phyloP scores from a whole-genome alignment of 1,140 invertebrate species.

The Rhopalosiphum padi region DNA sequence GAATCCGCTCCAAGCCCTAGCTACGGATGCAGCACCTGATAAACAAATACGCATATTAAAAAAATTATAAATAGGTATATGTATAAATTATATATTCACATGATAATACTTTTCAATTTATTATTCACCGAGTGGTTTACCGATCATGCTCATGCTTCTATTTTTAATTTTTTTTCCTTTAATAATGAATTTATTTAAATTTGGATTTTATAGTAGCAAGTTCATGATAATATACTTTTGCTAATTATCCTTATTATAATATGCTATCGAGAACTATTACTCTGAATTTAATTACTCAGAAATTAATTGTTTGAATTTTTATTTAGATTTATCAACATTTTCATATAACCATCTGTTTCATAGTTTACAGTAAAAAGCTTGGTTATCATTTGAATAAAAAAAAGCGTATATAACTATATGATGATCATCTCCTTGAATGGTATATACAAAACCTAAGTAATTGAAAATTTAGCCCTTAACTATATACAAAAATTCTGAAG shows the following conservation, averaged over 20 bases:
- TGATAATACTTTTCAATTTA: too few species aligned
- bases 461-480: too few species aligned
- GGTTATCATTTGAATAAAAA: neutral
- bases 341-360: neutral
- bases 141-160: neutral
- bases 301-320: neutral
- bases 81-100: too few species aligned
- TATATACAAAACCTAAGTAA: neutral
- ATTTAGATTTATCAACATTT: neutral
- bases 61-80: neutral
- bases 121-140: neutral
- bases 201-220: neutral
- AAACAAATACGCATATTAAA: neutral
- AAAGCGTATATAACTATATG: neutral
- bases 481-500: too few species aligned
- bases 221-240: neutral
- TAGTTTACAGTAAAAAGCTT: neutral
- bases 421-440: neutral
- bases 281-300: too few species aligned
- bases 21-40: conserved; percentile 85
- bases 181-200: neutral
- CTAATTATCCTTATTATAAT: too few species aligned
- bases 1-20: conserved; percentile 91
- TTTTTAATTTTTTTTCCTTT: neutral
- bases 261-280: too few species aligned